Percentiles rank a stretch among this genome's conserved stretches.
These are phyloP conservation scores for Mellivora capensis DNA, from an alignment of 2,113 vertebrate genomes.

Conservation along the genomic window DNA sequence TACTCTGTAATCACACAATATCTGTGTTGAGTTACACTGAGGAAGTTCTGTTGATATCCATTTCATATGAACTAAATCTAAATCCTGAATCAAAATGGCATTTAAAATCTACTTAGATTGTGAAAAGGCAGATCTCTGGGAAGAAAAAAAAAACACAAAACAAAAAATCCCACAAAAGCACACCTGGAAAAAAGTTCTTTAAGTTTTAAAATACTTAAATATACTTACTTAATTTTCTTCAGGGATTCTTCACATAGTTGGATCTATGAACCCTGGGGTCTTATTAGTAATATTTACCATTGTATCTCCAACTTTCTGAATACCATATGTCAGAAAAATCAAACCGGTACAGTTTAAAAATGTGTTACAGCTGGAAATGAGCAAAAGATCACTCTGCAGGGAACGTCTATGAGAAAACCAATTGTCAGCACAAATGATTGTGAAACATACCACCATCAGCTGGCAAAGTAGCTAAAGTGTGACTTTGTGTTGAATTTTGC, in stretches of 20 bases:
- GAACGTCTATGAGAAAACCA: not conserved
- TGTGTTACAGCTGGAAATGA: not conserved
- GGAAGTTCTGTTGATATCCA: not conserved
- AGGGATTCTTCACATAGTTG: not conserved
- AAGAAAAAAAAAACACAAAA: not conserved
- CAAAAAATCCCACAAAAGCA: not conserved
- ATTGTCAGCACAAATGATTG: not conserved
- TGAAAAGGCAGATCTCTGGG: not conserved
- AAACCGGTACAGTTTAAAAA: not conserved
- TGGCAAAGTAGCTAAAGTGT: not conserved
- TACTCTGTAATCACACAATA: not conserved
- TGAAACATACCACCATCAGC: not conserved
- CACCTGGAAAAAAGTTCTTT: not conserved
- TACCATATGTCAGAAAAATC: not conserved
- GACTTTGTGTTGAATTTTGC: not conserved
- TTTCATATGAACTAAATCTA: not conserved
- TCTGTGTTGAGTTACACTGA: not conserved
- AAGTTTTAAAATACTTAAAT: not conserved
- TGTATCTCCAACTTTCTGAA: not conserved
- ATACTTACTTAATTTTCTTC: not conserved
- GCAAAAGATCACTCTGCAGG: not conserved
- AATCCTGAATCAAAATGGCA: not conserved
- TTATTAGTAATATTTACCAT: not conserved
- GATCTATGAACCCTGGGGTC: not conserved
- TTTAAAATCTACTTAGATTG: not conserved